phyloP scores from a whole-genome alignment of 2,113 vertebrate species.

The Perca fluviatilis region DNA sequence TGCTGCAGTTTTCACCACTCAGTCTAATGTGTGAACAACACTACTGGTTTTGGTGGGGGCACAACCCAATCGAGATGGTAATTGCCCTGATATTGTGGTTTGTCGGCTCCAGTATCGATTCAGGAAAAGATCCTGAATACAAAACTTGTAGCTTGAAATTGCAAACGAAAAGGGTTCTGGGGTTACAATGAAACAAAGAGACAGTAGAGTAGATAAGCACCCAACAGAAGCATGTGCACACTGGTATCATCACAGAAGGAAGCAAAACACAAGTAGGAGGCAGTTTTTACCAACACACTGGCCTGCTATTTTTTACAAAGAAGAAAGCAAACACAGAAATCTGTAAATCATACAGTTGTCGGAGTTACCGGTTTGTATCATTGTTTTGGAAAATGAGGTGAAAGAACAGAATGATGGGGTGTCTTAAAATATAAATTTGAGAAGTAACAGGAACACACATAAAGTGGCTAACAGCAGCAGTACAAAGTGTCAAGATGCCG shows the following conservation, averaged over 20 bases:
- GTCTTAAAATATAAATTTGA: not conserved
- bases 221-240: not conserved
- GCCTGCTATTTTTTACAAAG: too few species aligned
- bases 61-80: not conserved
- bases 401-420: not conserved
- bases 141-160: not conserved
- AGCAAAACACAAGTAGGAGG: too few species aligned
- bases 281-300: too few species aligned
- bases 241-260: not conserved
- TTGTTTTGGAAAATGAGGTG: not conserved
- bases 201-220: not conserved
- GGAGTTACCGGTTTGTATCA: not conserved
- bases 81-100: not conserved
- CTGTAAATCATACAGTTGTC: not conserved
- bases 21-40: not conserved
- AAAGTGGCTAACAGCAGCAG: not conserved
- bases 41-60: constrained; percentile 2
- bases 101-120: not conserved
- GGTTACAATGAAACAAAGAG: not conserved
- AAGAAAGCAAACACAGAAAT: too few species aligned
- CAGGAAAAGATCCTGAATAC: not conserved
- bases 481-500: not conserved
- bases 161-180: not conserved
- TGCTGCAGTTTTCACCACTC: not conserved
- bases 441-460: not conserved